phyloP scores from a whole-genome alignment of 1,140 invertebrate species.

The Drosophila tsacasi region DNA sequence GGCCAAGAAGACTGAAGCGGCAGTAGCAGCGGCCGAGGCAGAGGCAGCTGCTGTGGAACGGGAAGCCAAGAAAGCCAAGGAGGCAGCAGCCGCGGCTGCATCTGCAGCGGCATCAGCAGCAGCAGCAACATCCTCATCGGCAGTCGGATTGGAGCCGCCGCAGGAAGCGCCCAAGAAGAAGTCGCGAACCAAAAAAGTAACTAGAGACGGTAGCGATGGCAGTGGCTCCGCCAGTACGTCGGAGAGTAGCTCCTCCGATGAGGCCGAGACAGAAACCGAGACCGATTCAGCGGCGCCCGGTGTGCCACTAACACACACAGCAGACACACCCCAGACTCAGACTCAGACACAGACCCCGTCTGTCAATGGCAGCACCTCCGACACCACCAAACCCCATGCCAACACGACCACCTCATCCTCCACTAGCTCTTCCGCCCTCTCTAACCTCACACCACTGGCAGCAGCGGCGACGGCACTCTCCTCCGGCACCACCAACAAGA shows the following conservation, averaged over 20 bases:
- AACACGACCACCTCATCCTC: conserved; percentile 40
- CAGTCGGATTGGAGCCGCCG: conserved; percentile 4
- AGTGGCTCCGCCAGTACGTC: conserved; percentile 56
- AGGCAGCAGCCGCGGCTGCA: conserved; percentile 59
- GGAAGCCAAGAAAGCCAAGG: conserved; percentile 43
- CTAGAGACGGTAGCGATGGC: conserved; percentile 73
- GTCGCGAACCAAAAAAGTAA: conserved; percentile 82
- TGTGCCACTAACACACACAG: conserved; percentile 71
- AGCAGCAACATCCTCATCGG: conserved; percentile 54
- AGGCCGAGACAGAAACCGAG: conserved; percentile 55
- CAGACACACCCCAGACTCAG: conserved; percentile 32
- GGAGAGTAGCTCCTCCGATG: conserved; percentile 80
- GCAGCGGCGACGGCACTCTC: conserved; percentile 49
- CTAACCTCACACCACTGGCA: conserved; percentile 65
- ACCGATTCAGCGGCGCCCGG: conserved; percentile 40
- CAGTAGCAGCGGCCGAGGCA: conserved; percentile 37
- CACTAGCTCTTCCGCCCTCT: conserved; percentile 57
- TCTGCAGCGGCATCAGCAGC: conserved; percentile 37
- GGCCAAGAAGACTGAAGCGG: conserved; percentile 41
- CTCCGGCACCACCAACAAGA: conserved; percentile 53
- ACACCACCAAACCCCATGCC: conserved; percentile 27
- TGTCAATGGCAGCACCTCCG: conserved; percentile 44
- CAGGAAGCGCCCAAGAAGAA: conserved; percentile 74
- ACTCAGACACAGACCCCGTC: conserved; percentile 25
- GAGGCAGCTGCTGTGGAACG: conserved; percentile 81